A percentile compares a stretch with the other conserved stretches of the same genome.
Conservation (phyloP, 2,797 vertebrate genomes). For the Anomalospiza imberbis region DNA sequence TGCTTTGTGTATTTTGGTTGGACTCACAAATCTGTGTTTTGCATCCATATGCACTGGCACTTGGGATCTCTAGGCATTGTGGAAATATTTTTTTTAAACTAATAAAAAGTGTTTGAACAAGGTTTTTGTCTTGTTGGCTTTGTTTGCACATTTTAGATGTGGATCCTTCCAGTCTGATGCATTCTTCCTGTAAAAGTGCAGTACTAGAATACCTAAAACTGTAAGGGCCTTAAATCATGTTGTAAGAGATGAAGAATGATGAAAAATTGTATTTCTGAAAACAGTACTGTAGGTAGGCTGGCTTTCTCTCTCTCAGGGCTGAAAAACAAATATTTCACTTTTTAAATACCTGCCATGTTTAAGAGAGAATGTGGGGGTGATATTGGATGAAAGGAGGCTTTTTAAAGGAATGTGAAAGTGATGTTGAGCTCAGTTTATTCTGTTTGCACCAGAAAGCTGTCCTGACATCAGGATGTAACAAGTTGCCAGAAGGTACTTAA, state of each 20-base stretch:
- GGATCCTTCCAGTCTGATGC: not conserved
- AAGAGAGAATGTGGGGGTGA: not conserved
- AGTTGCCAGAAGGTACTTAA: not conserved
- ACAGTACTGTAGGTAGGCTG: not conserved
- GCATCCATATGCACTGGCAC: not conserved
- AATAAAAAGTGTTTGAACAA: constrained; percentile 68
- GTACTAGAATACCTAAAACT: not conserved
- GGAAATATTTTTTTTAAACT: constrained; percentile 32
- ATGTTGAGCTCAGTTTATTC: not conserved
- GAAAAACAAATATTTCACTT: not conserved
- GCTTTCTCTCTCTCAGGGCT: not conserved
- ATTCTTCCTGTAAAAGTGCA: not conserved
- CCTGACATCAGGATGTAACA: not conserved
- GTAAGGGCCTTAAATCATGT: not conserved
- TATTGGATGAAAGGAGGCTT: not conserved
- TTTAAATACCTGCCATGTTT: not conserved
- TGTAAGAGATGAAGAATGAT: not conserved
- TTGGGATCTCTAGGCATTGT: constrained; percentile 12
- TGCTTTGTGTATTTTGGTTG: not conserved
- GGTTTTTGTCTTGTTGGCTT: not conserved
- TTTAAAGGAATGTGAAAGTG: not conserved
- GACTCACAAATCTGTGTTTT: not conserved
- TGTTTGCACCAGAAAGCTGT: not conserved
- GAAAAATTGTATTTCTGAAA: not conserved
- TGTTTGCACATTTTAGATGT: not conserved